Evolutionary conservation across 2,797 vertebrate genomes (phyloP).

Genomic region (Spondyliosoma cantharus): DNA sequence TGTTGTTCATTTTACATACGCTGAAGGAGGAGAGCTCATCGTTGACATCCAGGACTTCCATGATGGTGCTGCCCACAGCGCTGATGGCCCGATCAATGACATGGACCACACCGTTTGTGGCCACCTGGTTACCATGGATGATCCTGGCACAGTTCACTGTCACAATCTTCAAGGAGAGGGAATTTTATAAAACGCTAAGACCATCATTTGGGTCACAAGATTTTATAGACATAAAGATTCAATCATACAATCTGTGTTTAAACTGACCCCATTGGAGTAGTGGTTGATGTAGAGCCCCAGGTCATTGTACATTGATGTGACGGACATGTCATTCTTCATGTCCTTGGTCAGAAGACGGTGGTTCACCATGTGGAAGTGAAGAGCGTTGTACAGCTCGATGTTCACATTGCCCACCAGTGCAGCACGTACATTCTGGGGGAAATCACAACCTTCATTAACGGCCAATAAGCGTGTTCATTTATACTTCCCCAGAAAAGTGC

Average conservation of each 20-base stretch:
- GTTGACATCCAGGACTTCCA: conserved; percentile 85
- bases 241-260: not conserved
- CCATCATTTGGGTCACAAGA: not conserved
- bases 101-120: conserved; percentile 96
- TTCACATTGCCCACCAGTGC: conserved; percentile 91
- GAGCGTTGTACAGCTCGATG: conserved; percentile 89
- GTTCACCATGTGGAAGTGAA: conserved; percentile 94
- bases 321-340: conserved; percentile 89
- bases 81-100: conserved; percentile 93
- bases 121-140: conserved; percentile 94
- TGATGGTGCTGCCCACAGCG: conserved; percentile 86
- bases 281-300: conserved; percentile 92
- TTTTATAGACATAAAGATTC: not conserved
- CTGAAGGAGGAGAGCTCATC: conserved; percentile 89
- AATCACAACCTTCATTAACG: conserved; percentile 29
- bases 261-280: conserved; percentile 93
- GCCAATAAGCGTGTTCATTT: not conserved
- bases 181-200: not conserved
- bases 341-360: conserved; percentile 94
- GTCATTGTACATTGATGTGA: conserved; percentile 90
- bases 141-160: conserved; percentile 97
- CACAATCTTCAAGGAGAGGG: conserved; percentile 86
- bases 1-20: conserved; percentile 77
- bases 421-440: conserved; percentile 81
- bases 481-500: not conserved